Evolutionary conservation across 2,888 invertebrate species (phyloP).

Genomic region (Chorisops tibialis): DNA sequence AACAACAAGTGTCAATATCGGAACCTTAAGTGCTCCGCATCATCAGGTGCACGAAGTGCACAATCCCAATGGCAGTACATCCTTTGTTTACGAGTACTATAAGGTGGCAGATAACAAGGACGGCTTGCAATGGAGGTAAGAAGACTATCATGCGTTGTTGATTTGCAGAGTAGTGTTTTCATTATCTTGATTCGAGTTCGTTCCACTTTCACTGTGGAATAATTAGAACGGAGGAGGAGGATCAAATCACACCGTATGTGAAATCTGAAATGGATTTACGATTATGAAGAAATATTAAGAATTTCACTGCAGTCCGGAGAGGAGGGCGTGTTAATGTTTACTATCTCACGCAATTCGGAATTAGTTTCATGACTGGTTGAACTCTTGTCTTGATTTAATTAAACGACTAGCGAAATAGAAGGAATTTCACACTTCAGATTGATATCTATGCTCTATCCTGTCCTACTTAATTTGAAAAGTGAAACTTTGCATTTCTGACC

Average conservation of each 20-base stretch:
- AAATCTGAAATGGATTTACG: constrained; percentile 4
- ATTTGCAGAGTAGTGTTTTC: neutral
- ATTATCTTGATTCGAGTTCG: neutral
- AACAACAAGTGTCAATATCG: constrained; percentile 13
- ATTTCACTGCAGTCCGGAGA: neutral
- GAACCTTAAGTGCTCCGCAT: constrained; percentile 40
- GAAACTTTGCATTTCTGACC: too few species aligned
- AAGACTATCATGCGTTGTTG: constrained; percentile 24
- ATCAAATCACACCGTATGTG: constrained; percentile 5
- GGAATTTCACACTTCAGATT: too few species aligned
- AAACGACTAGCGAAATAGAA: too few species aligned
- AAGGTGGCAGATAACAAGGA: constrained; percentile 57
- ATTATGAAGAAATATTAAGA: neutral
- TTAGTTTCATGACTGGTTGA: constrained; percentile 4
- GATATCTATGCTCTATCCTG: too few species aligned
- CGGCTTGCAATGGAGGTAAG: constrained; percentile 48
- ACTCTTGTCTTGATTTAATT: too few species aligned
- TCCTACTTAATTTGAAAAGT: too few species aligned
- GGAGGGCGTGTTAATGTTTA: constrained; percentile 1
- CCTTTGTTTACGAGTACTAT: constrained; percentile 70
- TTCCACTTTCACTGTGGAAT: neutral
- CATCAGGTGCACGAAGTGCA: constrained; percentile 45
- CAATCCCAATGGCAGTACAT: constrained; percentile 43
- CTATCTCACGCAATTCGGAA: neutral
- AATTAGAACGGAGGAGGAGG: constrained; percentile 17